phyloP scores from a whole-genome alignment of 1,140 invertebrate genomes.

The Cardiocondyla obscurior region DNA sequence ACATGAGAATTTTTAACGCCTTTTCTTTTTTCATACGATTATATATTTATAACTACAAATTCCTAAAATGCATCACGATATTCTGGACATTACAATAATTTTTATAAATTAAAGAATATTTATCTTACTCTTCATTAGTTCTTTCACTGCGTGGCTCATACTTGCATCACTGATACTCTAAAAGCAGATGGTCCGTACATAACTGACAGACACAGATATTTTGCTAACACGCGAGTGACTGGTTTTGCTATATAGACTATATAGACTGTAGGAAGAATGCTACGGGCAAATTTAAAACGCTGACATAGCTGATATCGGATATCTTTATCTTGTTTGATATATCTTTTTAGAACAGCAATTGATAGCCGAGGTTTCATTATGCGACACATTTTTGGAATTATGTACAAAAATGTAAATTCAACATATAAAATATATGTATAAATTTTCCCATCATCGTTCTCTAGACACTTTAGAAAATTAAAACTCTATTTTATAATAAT shows the following conservation, averaged over 20 bases:
- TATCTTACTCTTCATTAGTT: constrained; percentile 69
- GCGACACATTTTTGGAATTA: background rate
- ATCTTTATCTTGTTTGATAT: constrained; percentile 20
- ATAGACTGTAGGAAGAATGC: constrained; percentile 65
- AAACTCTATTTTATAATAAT: background rate
- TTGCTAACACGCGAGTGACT: constrained; percentile 23
- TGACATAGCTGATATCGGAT: constrained; percentile 59
- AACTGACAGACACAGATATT: constrained; percentile 61
- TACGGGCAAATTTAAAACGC: constrained; percentile 74
- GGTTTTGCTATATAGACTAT: constrained; percentile 50
- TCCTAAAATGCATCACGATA: background rate
- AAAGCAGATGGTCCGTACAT: constrained; percentile 53
- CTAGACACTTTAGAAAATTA: background rate
- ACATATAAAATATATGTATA: background rate
- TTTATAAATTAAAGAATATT: background rate
- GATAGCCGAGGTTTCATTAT: constrained; percentile 1
- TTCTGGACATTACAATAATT: background rate
- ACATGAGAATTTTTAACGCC: background rate
- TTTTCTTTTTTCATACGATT: background rate
- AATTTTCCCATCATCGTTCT: background rate
- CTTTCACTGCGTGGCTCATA: constrained; percentile 58
- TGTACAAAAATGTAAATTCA: background rate
- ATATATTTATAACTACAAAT: background rate
- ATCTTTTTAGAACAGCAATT: constrained; percentile 1
- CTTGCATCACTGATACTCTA: constrained; percentile 13